phyloP scores from a whole-genome alignment of 2,888 invertebrate species.

The Bibio marci region DNA sequence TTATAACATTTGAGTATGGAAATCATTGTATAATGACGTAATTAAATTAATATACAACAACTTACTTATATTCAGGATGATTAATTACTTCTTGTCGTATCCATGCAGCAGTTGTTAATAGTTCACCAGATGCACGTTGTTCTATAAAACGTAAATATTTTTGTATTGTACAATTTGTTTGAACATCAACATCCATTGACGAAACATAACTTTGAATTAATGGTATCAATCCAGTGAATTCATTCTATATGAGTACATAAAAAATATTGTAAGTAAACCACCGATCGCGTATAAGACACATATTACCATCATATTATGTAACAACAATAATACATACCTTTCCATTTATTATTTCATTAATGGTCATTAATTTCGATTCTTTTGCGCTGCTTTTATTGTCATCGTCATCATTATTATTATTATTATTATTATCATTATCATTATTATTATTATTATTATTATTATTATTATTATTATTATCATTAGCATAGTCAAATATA shows the following conservation, averaged over 20 bases:
- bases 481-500: too few relatives aligned
- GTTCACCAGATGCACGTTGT: constrained; percentile 70
- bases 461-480: too few relatives aligned
- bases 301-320: too few relatives aligned
- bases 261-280: too few relatives aligned
- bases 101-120: constrained; percentile 89
- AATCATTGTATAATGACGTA: too few relatives aligned
- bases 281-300: too few relatives aligned
- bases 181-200: constrained; percentile 94
- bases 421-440: too few relatives aligned
- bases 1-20: too few relatives aligned
- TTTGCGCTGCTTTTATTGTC: constrained; percentile 24
- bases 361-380: constrained; percentile 64
- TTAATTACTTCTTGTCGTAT: constrained; percentile 73
- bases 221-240: constrained; percentile 86
- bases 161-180: constrained; percentile 92
- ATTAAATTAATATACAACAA: too few relatives aligned
- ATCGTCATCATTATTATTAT: constrained; percentile 21
- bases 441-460: too few relatives aligned
- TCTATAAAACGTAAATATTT: constrained; percentile 90
- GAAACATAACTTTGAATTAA: constrained; percentile 86
- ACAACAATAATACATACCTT: too few relatives aligned
- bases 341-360: constrained; percentile 95
- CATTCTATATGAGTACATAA: too few relatives aligned
- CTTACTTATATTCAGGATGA: constrained; percentile 82